A percentile compares a stretch with the other conserved stretches of the same genome.
These are phyloP conservation scores for Ectobius pallidus DNA, from an alignment of 2,888 invertebrate species.

Conservation along the genomic window DNA sequence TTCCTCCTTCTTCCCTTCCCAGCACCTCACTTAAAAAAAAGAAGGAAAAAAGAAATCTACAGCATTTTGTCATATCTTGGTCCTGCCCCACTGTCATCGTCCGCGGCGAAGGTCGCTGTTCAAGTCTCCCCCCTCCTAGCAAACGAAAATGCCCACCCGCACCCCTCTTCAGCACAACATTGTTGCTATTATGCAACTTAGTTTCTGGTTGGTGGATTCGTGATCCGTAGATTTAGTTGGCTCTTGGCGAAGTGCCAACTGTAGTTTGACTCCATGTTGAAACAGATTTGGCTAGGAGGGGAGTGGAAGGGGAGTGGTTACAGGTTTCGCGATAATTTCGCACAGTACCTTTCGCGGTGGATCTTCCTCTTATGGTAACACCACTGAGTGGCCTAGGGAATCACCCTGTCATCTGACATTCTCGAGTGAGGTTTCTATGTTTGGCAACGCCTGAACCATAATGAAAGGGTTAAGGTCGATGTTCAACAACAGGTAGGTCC, in stretches of 20 bases:
- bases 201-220: conserved; percentile 10
- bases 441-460: no score
- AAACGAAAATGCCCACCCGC: not conserved
- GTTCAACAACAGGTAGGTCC: no score
- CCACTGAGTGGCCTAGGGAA: no score
- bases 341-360: no score
- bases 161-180: not conserved
- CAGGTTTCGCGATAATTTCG: no score
- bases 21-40: not conserved
- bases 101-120: conserved; percentile 40
- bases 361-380: no score
- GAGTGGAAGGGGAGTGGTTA: no score
- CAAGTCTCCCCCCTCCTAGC: conserved; percentile 34
- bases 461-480: no score
- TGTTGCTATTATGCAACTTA: conserved; percentile 23
- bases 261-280: not conserved
- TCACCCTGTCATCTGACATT: no score
- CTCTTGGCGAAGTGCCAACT: conserved; percentile 4
- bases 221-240: not conserved
- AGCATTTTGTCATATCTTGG: conserved; percentile 23
- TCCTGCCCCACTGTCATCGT: conserved; percentile 40
- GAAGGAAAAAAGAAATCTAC: conserved; percentile 6
- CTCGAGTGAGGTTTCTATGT: no score
- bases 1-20: not conserved
- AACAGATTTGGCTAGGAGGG: no score